These are phyloP conservation scores for Latrodectus hesperus DNA, from an alignment of 2,888 invertebrate species.

Conservation along the genomic window DNA sequence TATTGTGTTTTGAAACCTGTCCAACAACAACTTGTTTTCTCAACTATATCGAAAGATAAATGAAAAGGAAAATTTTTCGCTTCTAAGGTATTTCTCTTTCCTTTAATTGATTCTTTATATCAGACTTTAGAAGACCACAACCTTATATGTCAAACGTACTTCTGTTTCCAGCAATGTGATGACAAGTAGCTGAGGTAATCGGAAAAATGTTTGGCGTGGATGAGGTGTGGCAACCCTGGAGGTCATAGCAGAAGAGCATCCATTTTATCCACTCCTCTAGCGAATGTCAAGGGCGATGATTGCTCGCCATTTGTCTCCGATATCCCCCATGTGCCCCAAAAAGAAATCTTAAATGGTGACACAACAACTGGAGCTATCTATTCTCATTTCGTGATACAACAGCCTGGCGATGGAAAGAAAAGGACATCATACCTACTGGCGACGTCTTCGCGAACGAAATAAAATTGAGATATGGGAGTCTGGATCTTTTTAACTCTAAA, in stretches of 20 bases:
- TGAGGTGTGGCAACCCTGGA: slow-evolving; percentile 41
- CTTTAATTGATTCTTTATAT: too few species aligned
- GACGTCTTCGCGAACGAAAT: not conserved
- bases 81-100: too few species aligned
- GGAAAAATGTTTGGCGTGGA: slow-evolving; percentile 25
- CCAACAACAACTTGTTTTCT: too few species aligned
- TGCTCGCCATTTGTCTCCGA: slow-evolving; percentile 58
- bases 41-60: too few species aligned
- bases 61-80: too few species aligned
- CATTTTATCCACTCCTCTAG: slow-evolving; percentile 42
- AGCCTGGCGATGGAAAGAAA: not conserved
- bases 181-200: not conserved
- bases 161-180: too few species aligned
- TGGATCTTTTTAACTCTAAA: too few species aligned
- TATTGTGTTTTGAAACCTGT: too few species aligned
- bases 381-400: slow-evolving; percentile 49
- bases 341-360: slow-evolving; percentile 64
- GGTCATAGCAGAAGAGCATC: slow-evolving; percentile 40
- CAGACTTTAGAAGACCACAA: too few species aligned
- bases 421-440: not conserved
- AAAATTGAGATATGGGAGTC: too few species aligned
- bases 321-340: slow-evolving; percentile 34
- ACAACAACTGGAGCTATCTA: slow-evolving; percentile 56
- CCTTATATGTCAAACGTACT: too few species aligned
- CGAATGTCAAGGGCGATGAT: slow-evolving; percentile 60